Evolutionary conservation across 1,140 invertebrate genomes (phyloP).

Genomic region (Neoseiulus cucumeris): DNA sequence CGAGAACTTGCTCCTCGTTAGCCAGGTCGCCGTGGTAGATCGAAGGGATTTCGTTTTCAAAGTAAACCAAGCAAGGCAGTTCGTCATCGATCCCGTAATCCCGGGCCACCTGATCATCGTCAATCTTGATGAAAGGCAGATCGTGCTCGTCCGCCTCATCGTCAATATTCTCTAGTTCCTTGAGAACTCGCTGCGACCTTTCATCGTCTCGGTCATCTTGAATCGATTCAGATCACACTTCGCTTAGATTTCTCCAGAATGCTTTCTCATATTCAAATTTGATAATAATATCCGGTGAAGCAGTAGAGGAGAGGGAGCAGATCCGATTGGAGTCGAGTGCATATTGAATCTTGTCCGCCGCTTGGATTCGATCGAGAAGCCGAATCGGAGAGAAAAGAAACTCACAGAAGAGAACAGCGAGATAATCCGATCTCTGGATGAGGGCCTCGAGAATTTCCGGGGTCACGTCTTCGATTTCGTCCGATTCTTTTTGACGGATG

Average conservation of each 20-base stretch:
- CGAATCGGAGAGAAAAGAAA: slow-evolving; percentile 20
- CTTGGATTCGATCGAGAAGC: slow-evolving; percentile 7
- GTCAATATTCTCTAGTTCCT: slow-evolving; percentile 28
- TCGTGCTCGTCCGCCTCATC: slow-evolving; percentile 23
- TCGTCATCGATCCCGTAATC: slow-evolving; percentile 23
- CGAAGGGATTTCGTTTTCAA: slow-evolving; percentile 22
- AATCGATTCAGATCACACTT: neutral
- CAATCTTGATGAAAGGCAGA: slow-evolving; percentile 25
- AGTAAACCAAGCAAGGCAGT: slow-evolving; percentile 23
- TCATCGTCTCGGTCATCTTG: slow-evolving; percentile 25
- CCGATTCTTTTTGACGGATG: slow-evolving; percentile 40
- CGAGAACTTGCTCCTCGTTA: slow-evolving; percentile 72
- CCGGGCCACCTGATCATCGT: slow-evolving; percentile 22
- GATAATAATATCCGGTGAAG: too few species aligned
- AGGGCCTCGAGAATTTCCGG: slow-evolving; percentile 78
- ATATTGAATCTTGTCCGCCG: too few species aligned
- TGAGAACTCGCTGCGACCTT: slow-evolving; percentile 22
- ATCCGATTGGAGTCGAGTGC: too few species aligned
- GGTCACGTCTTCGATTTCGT: slow-evolving; percentile 85
- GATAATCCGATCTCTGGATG: slow-evolving; percentile 62
- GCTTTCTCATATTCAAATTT: too few species aligned
- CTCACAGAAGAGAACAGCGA: slow-evolving; percentile 76
- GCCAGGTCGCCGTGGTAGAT: slow-evolving; percentile 44
- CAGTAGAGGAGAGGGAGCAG: too few species aligned
- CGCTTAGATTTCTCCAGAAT: too few species aligned